Evolutionary conservation across 2,888 invertebrate genomes (phyloP).

Genomic region (Ophraella communa): DNA sequence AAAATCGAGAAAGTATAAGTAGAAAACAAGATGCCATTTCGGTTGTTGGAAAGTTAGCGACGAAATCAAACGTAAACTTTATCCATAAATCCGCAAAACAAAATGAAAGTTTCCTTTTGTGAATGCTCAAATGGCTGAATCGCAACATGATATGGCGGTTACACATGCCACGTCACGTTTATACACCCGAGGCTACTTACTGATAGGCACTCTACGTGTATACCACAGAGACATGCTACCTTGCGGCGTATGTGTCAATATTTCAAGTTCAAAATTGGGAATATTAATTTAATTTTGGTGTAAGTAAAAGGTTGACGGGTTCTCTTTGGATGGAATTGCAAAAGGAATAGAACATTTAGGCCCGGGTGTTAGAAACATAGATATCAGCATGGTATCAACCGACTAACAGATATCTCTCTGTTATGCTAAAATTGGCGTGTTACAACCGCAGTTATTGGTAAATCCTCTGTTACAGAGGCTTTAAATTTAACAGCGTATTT

Average conservation of each 20-base stretch:
- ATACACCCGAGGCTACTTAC: not conserved
- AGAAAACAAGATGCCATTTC: constrained; percentile 27
- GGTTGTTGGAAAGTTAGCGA: constrained; percentile 22
- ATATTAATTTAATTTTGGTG: constrained; percentile 1
- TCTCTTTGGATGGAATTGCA: no score
- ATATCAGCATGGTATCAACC: no score
- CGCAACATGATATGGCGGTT: constrained; percentile 46
- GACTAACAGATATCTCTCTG: no score
- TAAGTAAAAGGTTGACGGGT: no score
- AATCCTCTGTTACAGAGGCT: no score
- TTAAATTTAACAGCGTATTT: no score
- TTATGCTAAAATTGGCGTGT: no score
- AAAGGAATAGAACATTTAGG: no score
- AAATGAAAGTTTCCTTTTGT: constrained; percentile 44
- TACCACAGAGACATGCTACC: constrained; percentile 3
- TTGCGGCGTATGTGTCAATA: not conserved
- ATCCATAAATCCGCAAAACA: constrained; percentile 48
- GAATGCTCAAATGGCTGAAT: constrained; percentile 45
- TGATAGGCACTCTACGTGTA: not conserved
- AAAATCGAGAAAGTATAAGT: constrained; percentile 18
- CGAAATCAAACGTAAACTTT: constrained; percentile 46
- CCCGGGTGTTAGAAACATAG: no score
- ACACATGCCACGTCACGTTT: constrained; percentile 34
- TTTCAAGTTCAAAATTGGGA: not conserved
- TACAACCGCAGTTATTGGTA: no score